Evolutionary conservation across 2,888 invertebrate genomes (phyloP).

Genomic region (Amphimallon solstitiale): DNA sequence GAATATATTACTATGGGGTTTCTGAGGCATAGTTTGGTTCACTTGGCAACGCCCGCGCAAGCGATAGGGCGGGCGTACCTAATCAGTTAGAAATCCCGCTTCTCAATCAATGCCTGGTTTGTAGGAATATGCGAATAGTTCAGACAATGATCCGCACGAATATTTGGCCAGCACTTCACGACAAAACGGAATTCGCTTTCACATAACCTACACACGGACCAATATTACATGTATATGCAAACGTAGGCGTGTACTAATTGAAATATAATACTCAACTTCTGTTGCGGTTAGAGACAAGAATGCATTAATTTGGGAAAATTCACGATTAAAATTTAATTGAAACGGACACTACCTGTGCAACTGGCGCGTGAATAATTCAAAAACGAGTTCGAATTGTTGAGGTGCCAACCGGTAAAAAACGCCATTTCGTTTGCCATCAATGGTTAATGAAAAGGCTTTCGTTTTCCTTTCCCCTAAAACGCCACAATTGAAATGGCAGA

Average conservation of each 20-base stretch:
- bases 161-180: conserved; percentile 26
- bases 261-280: conserved; percentile 1
- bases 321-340: conserved; percentile 28
- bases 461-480: conserved; percentile 5
- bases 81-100: conserved; percentile 37
- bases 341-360: conserved; percentile 6
- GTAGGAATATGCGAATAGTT: conserved; percentile 22
- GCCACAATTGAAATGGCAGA: not conserved
- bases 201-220: not conserved
- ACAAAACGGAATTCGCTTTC: conserved; percentile 23
- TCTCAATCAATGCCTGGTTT: conserved; percentile 36
- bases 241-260: conserved; percentile 1
- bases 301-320: conserved; percentile 28
- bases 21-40: conserved; percentile 21
- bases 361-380: conserved; percentile 25
- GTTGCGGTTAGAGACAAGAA: conserved; percentile 22
- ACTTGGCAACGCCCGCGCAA: conserved; percentile 35
- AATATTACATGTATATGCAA: not conserved
- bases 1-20: conserved; percentile 29
- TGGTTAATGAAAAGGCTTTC: conserved; percentile 28
- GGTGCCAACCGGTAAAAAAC: conserved; percentile 25
- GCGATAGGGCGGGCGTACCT: conserved; percentile 34
- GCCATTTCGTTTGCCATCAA: conserved; percentile 29
- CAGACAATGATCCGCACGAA: conserved; percentile 31
- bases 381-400: conserved; percentile 32